phyloP scores from a whole-genome alignment of 30 jellyfish, hydroid and myxozoan species.

The Aurelia coerulea region DNA sequence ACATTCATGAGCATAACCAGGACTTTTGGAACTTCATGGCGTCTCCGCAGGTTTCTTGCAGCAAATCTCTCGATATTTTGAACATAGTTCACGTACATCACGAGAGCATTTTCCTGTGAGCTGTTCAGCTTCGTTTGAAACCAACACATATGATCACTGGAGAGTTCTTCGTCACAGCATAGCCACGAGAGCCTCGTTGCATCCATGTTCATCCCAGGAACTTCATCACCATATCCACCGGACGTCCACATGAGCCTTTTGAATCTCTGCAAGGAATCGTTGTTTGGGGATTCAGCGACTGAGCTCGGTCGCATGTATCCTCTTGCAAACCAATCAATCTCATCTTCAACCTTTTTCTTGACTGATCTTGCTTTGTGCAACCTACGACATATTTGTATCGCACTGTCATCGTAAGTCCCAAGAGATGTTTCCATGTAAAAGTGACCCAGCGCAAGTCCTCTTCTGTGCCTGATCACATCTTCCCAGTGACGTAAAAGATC shows the following conservation, averaged over 20 bases:
- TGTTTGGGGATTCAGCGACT: background rate
- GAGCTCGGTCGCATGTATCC: background rate
- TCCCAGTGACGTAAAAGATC: conserved; percentile 16
- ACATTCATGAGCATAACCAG: background rate
- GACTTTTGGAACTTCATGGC: background rate
- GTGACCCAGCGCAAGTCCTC: background rate
- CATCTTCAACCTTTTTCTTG: conserved; percentile 7
- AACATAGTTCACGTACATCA: conserved; percentile 1
- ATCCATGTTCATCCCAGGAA: background rate
- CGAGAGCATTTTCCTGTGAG: background rate
- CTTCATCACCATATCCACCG: background rate
- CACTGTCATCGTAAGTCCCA: conserved; percentile 16
- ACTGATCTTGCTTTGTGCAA: background rate
- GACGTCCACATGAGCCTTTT: background rate
- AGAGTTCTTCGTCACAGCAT: background rate
- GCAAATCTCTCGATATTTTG: background rate
- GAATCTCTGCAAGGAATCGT: background rate
- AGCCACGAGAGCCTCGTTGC: background rate
- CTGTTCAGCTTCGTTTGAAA: background rate
- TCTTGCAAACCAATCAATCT: conserved; percentile 9
- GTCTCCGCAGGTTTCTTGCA: background rate
- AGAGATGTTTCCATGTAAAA: background rate
- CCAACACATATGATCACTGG: background rate
- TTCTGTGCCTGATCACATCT: conserved; percentile 8
- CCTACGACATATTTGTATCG: background rate